phyloP scores from a whole-genome alignment of 2,888 invertebrate genomes.

The Cantharis rufa region DNA sequence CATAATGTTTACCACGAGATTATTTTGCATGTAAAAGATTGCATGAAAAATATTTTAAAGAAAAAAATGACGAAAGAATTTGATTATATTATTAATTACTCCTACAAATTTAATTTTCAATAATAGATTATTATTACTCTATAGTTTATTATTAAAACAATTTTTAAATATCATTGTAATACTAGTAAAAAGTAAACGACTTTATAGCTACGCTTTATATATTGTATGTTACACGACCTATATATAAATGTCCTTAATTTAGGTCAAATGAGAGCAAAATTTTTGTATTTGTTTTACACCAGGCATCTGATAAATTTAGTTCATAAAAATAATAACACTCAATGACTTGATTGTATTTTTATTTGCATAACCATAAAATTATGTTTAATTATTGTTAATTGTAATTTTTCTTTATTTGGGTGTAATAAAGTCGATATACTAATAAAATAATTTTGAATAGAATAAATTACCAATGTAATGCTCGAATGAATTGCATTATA shows the following conservation, averaged over 20 bases:
- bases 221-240: background rate
- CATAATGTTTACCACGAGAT: too few relatives aligned
- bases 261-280: background rate
- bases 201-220: background rate
- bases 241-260: background rate
- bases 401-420: too few relatives aligned
- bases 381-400: too few relatives aligned
- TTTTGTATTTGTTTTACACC: background rate
- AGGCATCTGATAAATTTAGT: background rate
- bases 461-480: too few relatives aligned
- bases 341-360: background rate
- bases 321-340: background rate
- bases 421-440: too few relatives aligned
- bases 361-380: background rate
- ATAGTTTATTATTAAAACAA: background rate
- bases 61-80: background rate
- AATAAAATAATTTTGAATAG: too few relatives aligned
- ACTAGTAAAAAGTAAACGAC: background rate
- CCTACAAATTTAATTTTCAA: background rate
- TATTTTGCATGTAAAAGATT: too few relatives aligned
- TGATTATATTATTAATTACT: background rate
- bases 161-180: background rate
- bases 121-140: background rate
- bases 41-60: too few relatives aligned
- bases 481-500: too few relatives aligned